These are phyloP conservation scores for Acleris emargana DNA, from an alignment of 2,888 invertebrate species.

Conservation along the genomic window DNA sequence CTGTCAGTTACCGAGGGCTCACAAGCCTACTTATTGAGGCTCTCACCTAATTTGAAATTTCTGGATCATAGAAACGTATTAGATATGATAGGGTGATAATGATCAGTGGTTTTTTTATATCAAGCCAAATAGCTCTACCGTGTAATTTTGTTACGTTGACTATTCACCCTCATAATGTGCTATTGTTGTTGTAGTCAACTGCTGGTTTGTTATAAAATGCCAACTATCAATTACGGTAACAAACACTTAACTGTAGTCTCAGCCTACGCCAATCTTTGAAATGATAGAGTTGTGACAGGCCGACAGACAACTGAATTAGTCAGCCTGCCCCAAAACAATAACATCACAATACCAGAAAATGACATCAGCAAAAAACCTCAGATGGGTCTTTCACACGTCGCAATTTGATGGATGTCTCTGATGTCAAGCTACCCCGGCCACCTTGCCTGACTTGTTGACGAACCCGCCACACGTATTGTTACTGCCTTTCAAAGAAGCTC, in stretches of 20 bases:
- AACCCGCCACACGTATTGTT: conserved; percentile 31
- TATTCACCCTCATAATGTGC: conserved; percentile 2
- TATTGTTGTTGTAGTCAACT: conserved; percentile 5
- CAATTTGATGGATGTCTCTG: conserved; percentile 30
- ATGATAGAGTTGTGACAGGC: conserved; percentile 29
- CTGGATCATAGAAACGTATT: too few species aligned
- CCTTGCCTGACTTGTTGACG: conserved; percentile 33
- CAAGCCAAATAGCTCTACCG: too few species aligned
- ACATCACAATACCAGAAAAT: conserved; percentile 19
- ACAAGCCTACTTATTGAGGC: too few species aligned
- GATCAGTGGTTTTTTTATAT: too few species aligned
- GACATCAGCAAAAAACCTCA: conserved; percentile 28
- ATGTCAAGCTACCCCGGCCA: conserved; percentile 22
- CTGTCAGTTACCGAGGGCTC: background rate
- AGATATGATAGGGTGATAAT: too few species aligned
- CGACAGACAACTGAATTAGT: conserved; percentile 27
- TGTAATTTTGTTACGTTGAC: background rate
- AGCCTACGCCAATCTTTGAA: conserved; percentile 16
- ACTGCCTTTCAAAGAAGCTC: conserved; percentile 37
- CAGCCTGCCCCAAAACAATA: conserved; percentile 19
- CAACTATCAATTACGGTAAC: conserved; percentile 26
- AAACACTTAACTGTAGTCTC: conserved; percentile 24
- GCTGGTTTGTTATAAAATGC: conserved; percentile 5
- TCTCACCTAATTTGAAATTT: too few species aligned
- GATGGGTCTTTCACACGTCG: conserved; percentile 31